Percentiles rank a stretch among this genome's conserved stretches.
Evolutionary conservation across 2,797 vertebrate genomes (phyloP).

Genomic region (Serranus cabrilla): DNA sequence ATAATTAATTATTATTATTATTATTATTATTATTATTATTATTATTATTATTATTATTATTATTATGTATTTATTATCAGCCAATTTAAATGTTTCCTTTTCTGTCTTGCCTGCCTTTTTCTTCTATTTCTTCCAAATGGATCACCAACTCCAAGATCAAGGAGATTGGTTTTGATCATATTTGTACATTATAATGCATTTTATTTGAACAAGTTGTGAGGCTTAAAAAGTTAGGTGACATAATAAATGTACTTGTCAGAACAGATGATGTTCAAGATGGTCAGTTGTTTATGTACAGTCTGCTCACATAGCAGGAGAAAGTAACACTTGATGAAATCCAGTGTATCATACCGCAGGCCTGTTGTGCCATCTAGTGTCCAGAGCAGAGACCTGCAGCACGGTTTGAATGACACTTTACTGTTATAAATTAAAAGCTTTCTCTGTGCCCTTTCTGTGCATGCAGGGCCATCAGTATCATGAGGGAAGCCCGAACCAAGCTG

Average conservation of each 20-base stretch:
- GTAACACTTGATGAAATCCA: neutral
- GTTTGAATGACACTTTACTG: neutral
- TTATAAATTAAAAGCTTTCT: neutral
- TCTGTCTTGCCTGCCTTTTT: too few relatives aligned
- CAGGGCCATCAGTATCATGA: slow-evolving; percentile 98
- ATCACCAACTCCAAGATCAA: neutral
- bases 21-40: too few relatives aligned
- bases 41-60: too few relatives aligned
- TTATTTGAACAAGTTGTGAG: neutral
- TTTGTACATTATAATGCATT: neutral
- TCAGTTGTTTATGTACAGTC: neutral
- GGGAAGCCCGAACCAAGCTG: slow-evolving; percentile 93
- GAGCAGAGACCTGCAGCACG: slow-evolving; percentile 17
- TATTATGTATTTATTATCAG: too few relatives aligned
- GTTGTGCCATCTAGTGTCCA: slow-evolving; percentile 61
- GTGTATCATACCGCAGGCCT: neutral
- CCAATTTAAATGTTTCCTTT: too few relatives aligned
- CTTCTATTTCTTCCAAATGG: too few relatives aligned
- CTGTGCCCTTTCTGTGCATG: neutral
- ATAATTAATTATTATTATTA: too few relatives aligned
- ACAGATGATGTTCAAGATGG: neutral
- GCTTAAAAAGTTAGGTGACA: neutral
- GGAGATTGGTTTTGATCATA: neutral
- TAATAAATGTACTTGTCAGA: neutral
- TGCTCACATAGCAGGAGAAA: neutral